Base-by-base conservation (phyloP, 2,113 vertebrate species). In the Emberiza fucata region DNA sequence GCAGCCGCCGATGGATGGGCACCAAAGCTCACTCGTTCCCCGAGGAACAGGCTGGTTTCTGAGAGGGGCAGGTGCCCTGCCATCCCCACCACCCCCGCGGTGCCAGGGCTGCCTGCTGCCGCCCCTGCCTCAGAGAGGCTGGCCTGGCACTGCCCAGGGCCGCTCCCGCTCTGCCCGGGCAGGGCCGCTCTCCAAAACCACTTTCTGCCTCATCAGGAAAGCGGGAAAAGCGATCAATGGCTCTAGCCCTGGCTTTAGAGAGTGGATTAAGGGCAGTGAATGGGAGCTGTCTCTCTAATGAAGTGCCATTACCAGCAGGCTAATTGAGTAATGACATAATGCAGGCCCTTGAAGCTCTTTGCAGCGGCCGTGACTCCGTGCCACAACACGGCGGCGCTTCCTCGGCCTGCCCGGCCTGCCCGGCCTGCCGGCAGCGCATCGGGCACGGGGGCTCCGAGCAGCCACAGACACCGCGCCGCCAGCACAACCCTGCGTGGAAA, bases 401-500 rank as follows among this genome's bases (percentile, higher is more conserved):
- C 95, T 91, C 37, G 57, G n/a, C n/a, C n/a, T n/a, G n/a, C n/a
- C n/a, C n/a, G n/a, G 92, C 56, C 27, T 59, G 72, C 90, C 93
- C 14, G 54, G 86, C 95, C 95, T 89, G 95, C 96, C 96, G 91
- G 37, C 95, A 93, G 97, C 91, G 5, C 95, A 86, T 75, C 59
- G 9, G 8, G 94, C 93, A 78, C 81, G 77, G 97, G 93, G 95
- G 95, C 96, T 96, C 48, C 72, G 31, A 76, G 98, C 89, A 33
- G 95, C 93, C 96, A 98, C 98, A 98, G 98, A 98, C 98, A 97
- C 96, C 61, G 96, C 96, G 98, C 97, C 98, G 98, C 98, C 98
- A 98, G 95, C 90, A 81, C 97, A 98, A 98, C 98, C 98, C 98
- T 97, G 98, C 97, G 97, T 98, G 98, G 98, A 98, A 98, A 98